phyloP scores from a whole-genome alignment of 53 echinoderm and acorn worm genomes.

The Antedon mediterranea region DNA sequence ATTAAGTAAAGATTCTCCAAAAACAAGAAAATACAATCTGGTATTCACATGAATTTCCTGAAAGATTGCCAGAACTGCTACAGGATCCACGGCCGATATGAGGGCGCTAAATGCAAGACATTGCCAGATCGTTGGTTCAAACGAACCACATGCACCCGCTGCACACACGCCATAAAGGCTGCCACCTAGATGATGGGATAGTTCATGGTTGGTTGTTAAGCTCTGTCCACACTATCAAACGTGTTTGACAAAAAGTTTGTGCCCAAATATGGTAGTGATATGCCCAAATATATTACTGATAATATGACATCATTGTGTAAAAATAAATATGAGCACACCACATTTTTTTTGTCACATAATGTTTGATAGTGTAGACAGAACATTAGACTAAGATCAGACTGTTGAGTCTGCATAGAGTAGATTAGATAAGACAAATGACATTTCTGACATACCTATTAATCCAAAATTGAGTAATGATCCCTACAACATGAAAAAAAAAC shows the following conservation, averaged over 20 bases:
- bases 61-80: slow-evolving; percentile 5
- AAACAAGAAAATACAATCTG: slow-evolving; percentile 2
- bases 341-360: no score
- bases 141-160: not conserved
- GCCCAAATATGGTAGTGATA: no score
- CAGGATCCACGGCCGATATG: slow-evolving; percentile 1
- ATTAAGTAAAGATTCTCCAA: slow-evolving; percentile 6
- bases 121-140: not conserved
- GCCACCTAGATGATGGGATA: not conserved
- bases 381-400: no score
- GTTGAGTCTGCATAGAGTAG: no score
- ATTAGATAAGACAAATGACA: no score
- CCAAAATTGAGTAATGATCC: not conserved
- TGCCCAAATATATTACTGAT: no score
- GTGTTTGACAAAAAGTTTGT: no score
- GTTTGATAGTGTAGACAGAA: no score
- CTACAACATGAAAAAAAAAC: not conserved
- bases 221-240: no score
- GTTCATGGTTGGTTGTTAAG: no score
- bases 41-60: slow-evolving; percentile 5
- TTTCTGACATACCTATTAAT: not conserved
- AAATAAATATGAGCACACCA: no score
- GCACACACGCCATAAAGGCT: not conserved
- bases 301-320: no score
- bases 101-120: slow-evolving; percentile 4